phyloP scores from a whole-genome alignment of 2,888 invertebrate genomes.

The Bruchidius siliquastri region DNA sequence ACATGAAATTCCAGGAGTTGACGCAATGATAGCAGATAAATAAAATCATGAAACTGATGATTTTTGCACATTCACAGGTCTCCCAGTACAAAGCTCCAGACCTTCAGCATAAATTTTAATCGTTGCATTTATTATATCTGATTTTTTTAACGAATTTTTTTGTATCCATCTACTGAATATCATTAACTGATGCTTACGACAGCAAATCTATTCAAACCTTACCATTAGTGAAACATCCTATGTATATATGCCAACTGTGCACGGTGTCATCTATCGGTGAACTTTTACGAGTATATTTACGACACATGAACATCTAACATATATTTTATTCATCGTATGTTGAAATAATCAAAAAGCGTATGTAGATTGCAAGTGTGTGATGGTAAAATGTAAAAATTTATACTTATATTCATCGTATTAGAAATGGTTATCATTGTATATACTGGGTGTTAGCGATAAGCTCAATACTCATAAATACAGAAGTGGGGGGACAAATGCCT shows the following conservation, averaged over 20 bases:
- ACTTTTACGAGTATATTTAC: neutral
- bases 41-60: too few relatives aligned
- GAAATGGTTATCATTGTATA: constrained; percentile 13
- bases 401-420: constrained; percentile 12
- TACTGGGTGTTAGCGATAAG: constrained; percentile 15
- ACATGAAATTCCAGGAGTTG: too few relatives aligned
- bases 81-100: too few relatives aligned
- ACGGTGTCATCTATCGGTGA: neutral
- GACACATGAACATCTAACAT: neutral
- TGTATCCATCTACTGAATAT: too few relatives aligned
- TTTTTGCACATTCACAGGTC: too few relatives aligned
- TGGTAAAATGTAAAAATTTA: constrained; percentile 16
- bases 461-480: neutral
- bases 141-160: too few relatives aligned
- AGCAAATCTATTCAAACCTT: neutral
- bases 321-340: neutral
- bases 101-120: too few relatives aligned
- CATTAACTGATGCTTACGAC: neutral
- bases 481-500: neutral
- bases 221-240: neutral
- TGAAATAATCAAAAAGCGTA: constrained; percentile 2
- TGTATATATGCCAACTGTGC: neutral
- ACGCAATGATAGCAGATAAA: too few relatives aligned
- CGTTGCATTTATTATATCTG: too few relatives aligned
- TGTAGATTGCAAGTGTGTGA: constrained; percentile 35